Percentiles rank a stretch among this genome's conserved stretches.
Conservation (phyloP, 2,113 vertebrate species). For the Catharus bicknelli region DNA sequence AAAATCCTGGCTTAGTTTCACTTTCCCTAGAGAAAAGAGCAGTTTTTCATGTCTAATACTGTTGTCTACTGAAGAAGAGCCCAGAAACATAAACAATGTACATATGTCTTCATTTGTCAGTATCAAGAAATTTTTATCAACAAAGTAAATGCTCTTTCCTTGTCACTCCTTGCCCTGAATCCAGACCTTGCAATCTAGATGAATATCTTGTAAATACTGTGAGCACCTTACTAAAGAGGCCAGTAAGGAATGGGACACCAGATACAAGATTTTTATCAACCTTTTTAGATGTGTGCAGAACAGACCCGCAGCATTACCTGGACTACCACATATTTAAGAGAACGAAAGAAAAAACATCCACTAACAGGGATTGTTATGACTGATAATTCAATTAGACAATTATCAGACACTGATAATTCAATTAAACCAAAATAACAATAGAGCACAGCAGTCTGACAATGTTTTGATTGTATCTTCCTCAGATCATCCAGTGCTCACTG, state of each 20-base stretch:
- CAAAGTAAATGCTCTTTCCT: neutral
- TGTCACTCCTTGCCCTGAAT: neutral
- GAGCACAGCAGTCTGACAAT: neutral
- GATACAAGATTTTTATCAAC: neutral
- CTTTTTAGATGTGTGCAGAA: neutral
- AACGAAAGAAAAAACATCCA: neutral
- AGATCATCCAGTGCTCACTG: neutral
- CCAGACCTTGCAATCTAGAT: neutral
- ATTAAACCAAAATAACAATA: neutral
- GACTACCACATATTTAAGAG: neutral
- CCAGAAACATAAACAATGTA: neutral
- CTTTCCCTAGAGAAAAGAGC: neutral
- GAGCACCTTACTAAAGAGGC: neutral
- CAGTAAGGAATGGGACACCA: neutral
- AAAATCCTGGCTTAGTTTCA: neutral
- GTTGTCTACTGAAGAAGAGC: neutral
- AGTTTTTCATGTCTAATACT: neutral
- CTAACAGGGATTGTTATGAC: neutral
- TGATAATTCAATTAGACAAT: neutral
- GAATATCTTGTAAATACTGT: rapidly evolving
- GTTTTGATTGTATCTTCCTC: neutral
- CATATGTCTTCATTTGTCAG: neutral
- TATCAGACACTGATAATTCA: neutral
- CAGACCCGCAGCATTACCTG: neutral
- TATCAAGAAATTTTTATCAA: neutral